These are phyloP conservation scores for Tapirus terrestris DNA, from an alignment of 2,113 vertebrate genomes.

Conservation along the genomic window DNA sequence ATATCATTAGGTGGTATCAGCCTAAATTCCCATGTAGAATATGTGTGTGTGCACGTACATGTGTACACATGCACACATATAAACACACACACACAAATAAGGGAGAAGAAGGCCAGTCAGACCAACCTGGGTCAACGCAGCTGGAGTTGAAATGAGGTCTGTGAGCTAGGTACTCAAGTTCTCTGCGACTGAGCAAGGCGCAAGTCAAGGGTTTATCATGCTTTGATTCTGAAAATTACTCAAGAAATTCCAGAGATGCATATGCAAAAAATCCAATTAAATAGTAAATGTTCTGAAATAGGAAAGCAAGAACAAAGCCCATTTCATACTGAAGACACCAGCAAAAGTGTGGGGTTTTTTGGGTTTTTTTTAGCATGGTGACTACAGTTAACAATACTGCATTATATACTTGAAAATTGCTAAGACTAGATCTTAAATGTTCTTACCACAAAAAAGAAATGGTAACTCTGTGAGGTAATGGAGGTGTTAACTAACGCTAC, in stretches of 20 bases:
- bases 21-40: not conserved
- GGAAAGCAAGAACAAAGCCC: constrained; percentile 35
- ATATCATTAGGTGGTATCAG: not conserved
- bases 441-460: too few relatives aligned
- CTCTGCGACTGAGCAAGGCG: not conserved
- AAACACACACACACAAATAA: not conserved
- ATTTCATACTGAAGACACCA: not conserved
- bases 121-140: not conserved
- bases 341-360: not conserved
- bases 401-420: too few relatives aligned
- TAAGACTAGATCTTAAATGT: too few relatives aligned
- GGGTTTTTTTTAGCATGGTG: too few relatives aligned
- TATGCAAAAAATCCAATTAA: not conserved
- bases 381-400: too few relatives aligned
- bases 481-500: too few relatives aligned
- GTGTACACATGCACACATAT: not conserved
- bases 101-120: not conserved
- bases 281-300: constrained; percentile 21
- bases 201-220: not conserved
- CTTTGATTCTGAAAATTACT: constrained; percentile 36
- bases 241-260: not conserved
- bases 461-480: too few relatives aligned
- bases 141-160: not conserved
- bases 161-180: not conserved
- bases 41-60: not conserved